These are phyloP conservation scores for Harpagus bidentatus DNA, from an alignment of 2,113 vertebrate genomes.

Conservation along the genomic window DNA sequence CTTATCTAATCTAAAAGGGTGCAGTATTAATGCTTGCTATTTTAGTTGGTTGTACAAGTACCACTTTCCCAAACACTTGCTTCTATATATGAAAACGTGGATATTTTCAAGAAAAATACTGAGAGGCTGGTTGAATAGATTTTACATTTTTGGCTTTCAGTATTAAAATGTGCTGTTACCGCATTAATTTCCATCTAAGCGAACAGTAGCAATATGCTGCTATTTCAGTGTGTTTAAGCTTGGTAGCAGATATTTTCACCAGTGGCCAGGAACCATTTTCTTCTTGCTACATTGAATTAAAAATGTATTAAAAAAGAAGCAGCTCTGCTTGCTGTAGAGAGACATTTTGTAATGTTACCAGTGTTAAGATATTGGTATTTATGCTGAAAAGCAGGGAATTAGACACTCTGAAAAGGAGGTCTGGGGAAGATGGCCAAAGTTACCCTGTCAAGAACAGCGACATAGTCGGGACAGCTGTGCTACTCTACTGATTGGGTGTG, in stretches of 20 bases:
- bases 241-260: conserved; percentile 10
- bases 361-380: neutral
- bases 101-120: neutral
- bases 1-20: neutral
- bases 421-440: neutral
- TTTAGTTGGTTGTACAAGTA: neutral
- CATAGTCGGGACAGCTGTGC: rapidly evolving
- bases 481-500: neutral
- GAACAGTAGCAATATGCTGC: neutral
- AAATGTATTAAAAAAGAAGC: neutral
- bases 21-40: neutral
- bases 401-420: neutral
- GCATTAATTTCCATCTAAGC: neutral
- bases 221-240: neutral
- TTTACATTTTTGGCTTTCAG: neutral
- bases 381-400: neutral
- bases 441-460: neutral
- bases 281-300: conserved; percentile 5
- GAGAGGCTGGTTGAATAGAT: neutral
- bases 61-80: neutral
- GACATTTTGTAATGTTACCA: neutral
- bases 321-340: neutral
- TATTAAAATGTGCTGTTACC: neutral
- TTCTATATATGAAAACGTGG: neutral
- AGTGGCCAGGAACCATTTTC: neutral